Base-by-base conservation (phyloP, 2,888 invertebrate genomes). In the Mythimna impura region DNA sequence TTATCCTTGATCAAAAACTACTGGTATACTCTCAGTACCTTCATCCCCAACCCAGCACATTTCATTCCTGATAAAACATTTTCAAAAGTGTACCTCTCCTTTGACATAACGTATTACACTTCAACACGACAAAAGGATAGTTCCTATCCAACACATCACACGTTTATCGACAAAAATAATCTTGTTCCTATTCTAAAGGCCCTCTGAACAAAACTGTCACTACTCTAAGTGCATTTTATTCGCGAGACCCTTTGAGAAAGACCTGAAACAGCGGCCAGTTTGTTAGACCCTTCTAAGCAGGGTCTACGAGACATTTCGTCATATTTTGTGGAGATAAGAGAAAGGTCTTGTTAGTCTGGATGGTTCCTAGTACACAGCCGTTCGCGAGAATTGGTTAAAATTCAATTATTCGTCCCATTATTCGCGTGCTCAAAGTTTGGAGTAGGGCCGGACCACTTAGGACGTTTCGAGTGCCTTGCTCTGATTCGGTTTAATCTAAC, bases 341-440 rank as follows among this genome's bases (percentile, higher is more conserved):
- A 60, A 9, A 74, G 91, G 20, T 86, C 89, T 76, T 66, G 34
- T 68, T 83, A 81, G 12, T 62, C 57, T 88, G 88, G 93, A 58
- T 71, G 65, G 66, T 55, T 69, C 72, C 73, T 81, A 85, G 81
- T 88, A 87, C 82, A 89, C 88, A 89, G 88, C 82, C 85, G 89
- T 89, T 86, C 81, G 88, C 85, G 89, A 85, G 91, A 93, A 92
- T 93, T 91, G 93, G 92, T 93, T 91, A 90, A 94, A 93, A 94
- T 92, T 94, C 92, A 91, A 94, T 94, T 94, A 94, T 93, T 90
- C 89, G 88, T 85, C 82, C 92, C 91, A 92, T 93, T 94, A 93
- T 93, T 93, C 90, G 87, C 81, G 87, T 86, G 79, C 88, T 91
- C 86, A 77, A 90, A 93, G 91, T 92, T 93, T 89, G 88, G 77